Conservation (phyloP, 2,113 vertebrate genomes). For the Pelecanus crispus region DNA sequence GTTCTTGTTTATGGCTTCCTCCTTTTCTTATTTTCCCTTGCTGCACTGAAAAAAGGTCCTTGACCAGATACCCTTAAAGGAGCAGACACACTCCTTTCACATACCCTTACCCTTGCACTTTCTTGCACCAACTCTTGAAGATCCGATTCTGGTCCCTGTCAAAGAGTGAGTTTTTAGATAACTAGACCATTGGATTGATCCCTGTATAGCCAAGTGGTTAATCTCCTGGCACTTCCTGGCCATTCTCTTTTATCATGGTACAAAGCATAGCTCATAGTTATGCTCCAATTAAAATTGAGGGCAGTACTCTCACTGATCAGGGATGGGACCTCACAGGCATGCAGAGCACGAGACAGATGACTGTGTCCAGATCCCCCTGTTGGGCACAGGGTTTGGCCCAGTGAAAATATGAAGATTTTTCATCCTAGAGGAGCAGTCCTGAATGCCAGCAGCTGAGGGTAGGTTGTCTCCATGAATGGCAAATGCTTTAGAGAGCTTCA, state of each 20-base stretch:
- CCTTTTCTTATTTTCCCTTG: background rate
- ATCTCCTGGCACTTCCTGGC: background rate
- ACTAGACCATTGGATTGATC: background rate
- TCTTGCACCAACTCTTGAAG: background rate
- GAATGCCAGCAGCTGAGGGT: background rate
- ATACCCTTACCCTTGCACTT: background rate
- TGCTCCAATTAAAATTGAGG: background rate
- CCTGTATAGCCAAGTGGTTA: background rate
- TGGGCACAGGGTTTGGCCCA: background rate
- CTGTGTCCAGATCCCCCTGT: background rate
- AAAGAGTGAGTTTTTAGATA: background rate
- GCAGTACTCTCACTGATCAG: background rate
- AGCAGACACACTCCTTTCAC: background rate
- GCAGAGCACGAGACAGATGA: background rate
- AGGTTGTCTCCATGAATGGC: background rate
- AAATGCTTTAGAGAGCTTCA: background rate
- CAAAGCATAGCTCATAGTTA: background rate
- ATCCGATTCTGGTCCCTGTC: background rate
- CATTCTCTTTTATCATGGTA: background rate
- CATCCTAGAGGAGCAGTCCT: background rate
- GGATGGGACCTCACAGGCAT: background rate
- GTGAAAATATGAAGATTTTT: background rate
- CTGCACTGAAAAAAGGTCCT: background rate
- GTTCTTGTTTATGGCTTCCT: background rate
- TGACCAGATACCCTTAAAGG: background rate